Conservation (phyloP, 2,113 vertebrate genomes). For the Pelvicachromis taeniatus region DNA sequence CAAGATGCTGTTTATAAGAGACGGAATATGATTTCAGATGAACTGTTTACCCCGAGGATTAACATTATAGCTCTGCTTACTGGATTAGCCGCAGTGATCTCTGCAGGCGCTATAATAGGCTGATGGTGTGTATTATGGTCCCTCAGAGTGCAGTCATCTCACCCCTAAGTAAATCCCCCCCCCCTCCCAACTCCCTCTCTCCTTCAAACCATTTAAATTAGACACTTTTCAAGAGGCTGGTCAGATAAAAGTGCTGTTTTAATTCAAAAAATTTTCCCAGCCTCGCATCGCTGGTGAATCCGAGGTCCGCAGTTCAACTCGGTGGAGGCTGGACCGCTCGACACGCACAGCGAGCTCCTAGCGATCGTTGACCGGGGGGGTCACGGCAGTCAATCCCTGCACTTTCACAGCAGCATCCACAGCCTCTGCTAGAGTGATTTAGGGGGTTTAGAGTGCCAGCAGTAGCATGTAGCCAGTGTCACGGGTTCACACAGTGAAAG, state of each 20-base stretch:
- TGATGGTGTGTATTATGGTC: conserved; percentile 3
- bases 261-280: neutral
- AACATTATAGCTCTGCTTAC: conserved; percentile 29
- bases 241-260: neutral
- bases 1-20: neutral
- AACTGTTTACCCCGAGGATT: conserved; percentile 42
- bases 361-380: neutral
- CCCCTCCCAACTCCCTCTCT: neutral
- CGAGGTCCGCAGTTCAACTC: neutral
- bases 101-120: neutral
- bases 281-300: neutral
- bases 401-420: conserved; percentile 7
- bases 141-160: conserved; percentile 8
- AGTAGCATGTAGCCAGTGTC: neutral
- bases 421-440: neutral
- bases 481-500: neutral
- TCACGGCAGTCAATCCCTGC: conserved; percentile 26
- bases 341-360: neutral
- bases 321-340: neutral
- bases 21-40: conserved; percentile 14
- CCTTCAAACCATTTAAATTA: neutral
- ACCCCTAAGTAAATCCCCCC: neutral
- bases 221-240: neutral
- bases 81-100: conserved; percentile 51
- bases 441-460: neutral